phyloP scores from a whole-genome alignment of 1,140 invertebrate genomes.

The Diorhabda sublineata region DNA sequence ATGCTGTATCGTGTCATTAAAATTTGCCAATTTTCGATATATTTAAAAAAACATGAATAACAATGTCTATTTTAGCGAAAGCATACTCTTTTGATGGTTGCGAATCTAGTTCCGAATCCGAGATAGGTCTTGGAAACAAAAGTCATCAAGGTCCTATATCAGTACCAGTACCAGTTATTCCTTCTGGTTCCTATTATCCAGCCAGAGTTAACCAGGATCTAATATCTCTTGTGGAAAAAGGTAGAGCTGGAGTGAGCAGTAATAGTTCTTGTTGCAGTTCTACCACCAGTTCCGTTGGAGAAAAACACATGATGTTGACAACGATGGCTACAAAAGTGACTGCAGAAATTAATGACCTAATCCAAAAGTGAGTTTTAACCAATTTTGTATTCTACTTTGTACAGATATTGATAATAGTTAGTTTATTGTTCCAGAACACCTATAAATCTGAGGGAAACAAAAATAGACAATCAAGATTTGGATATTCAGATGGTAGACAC shows the following conservation, averaged over 20 bases:
- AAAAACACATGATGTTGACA: slow-evolving; percentile 33
- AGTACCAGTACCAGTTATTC: slow-evolving; percentile 4
- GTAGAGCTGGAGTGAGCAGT: slow-evolving; percentile 50
- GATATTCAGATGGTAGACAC: slow-evolving; percentile 36
- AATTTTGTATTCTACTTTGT: too few species aligned
- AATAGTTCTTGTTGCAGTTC: slow-evolving; percentile 47
- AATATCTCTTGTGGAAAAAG: slow-evolving; percentile 58
- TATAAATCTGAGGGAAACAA: slow-evolving; percentile 41
- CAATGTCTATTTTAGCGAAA: slow-evolving; percentile 47
- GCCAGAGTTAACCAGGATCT: slow-evolving; percentile 47
- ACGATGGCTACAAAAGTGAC: slow-evolving; percentile 35
- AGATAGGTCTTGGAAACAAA: slow-evolving; percentile 53
- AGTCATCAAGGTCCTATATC: slow-evolving; percentile 47
- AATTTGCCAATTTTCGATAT: too few species aligned
- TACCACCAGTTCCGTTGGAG: slow-evolving; percentile 45
- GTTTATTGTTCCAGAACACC: slow-evolving; percentile 31
- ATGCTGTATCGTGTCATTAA: too few species aligned
- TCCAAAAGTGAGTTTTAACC: slow-evolving; percentile 28
- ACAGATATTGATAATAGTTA: not conserved
- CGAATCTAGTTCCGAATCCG: slow-evolving; percentile 62
- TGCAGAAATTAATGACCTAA: slow-evolving; percentile 38
- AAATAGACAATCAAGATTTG: slow-evolving; percentile 45
- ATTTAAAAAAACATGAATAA: not conserved
- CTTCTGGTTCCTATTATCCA: slow-evolving; percentile 17
- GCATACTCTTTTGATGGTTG: slow-evolving; percentile 56